Conservation (phyloP, 2,113 vertebrate genomes). For the Sialia sialis region DNA sequence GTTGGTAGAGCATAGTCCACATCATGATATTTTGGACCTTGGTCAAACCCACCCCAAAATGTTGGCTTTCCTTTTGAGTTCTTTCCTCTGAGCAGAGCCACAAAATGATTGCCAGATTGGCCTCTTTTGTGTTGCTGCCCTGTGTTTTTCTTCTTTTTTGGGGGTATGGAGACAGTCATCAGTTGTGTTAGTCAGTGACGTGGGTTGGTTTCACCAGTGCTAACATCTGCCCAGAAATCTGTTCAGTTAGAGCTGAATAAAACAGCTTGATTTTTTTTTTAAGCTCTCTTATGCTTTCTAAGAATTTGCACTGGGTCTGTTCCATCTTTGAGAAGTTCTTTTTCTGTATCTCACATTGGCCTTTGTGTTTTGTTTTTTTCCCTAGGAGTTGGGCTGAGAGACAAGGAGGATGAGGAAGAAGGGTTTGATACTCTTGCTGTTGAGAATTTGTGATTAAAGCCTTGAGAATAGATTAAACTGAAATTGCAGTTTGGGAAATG, state of each 20-base stretch:
- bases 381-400: conserved; percentile 13
- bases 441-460: conserved; percentile 46
- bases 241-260: conserved; percentile 19
- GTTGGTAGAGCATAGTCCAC: neutral
- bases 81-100: neutral
- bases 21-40: neutral
- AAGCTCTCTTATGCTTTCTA: conserved; percentile 66
- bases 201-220: conserved; percentile 20
- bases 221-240: conserved; percentile 5
- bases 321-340: conserved; percentile 43
- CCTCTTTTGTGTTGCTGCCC: neutral
- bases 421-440: conserved; percentile 22
- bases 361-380: conserved; percentile 8
- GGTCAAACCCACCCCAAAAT: neutral
- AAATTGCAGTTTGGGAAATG: conserved; percentile 9
- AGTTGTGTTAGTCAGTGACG: neutral
- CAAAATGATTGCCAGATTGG: conserved; percentile 3
- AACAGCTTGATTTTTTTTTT: neutral
- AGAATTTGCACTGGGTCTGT: conserved; percentile 60
- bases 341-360: neutral
- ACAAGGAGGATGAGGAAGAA: neutral
- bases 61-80: neutral
- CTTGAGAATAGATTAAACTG: conserved; percentile 51
- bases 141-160: conserved; percentile 17
- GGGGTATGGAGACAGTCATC: neutral